Base-by-base conservation (phyloP, 2,113 vertebrate genomes). In the Oncorhynchus nerka region DNA sequence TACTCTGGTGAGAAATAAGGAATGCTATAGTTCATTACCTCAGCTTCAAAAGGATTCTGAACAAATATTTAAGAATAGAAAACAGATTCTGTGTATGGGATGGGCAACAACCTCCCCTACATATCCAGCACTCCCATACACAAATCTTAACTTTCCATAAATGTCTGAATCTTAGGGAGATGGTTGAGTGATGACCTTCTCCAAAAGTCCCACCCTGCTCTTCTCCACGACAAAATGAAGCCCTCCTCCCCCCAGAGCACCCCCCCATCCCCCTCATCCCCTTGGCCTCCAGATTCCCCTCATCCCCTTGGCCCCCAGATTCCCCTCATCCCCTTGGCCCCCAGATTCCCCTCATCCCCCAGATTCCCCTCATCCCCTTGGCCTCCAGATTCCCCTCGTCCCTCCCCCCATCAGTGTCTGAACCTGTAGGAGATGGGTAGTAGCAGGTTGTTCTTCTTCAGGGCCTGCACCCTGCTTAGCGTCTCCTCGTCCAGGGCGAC, bases 361-460 rank as follows among this genome's bases (percentile, higher is more conserved):
- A 28, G 26, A 28, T 28, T 28, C 26, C 26, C 26, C 26, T 28
- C 2, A 3, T 28, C 26, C 26, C 26, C 26, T 28, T 28, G 26
- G 26, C 26, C 26, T 0, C 26, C 26, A 28, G 26, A 28, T 28
- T 28, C 26, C 26, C 26, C 26, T 28, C 13, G 26, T 70, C 72
- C 45, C 73, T 49, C 45, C n/a, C n/a, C 19, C 20, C 5, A 49
- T 92, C 77, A 91, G 78, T 90, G 83, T 85, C 87, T 94, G 89
- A 95, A 97, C 84, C 95, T 95, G 82, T 96, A 97, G 64, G 95
- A 96, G 81, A 97, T 97, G 76, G 96, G 96, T 78, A 97, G 88
- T 26, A 97, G 93, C 78, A 96, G 90, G 87, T 96, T 96, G 90
- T 95, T 96, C 81, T 96, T 96, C 88, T 97, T 97, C 61, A 97